Base-by-base conservation (phyloP, 2,113 vertebrate genomes). In the Trichechus manatus region DNA sequence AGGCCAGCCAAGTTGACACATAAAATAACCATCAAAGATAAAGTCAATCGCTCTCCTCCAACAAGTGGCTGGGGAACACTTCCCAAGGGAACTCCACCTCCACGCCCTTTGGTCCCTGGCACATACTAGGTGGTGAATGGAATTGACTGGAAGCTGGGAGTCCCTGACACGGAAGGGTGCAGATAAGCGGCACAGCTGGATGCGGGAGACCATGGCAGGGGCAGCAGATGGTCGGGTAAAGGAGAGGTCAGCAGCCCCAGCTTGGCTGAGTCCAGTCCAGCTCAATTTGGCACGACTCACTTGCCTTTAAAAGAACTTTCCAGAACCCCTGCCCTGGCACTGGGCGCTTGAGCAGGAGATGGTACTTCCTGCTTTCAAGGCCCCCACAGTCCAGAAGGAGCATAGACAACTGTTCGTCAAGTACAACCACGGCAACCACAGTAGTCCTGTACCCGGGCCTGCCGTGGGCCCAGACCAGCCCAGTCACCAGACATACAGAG, bases 191-290 rank as follows among this genome's bases (percentile, higher is more conserved):
- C 22, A 17, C 1, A 9, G 81, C 53, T 6, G 25, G 0, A 27
- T 3, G 61, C 22, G 0, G 0, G 68, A 17, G 39, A 42, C 2
- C 25, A 3, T 2, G 25, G 31, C 25, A 7, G 6, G 0, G 6
- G 5, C 2, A 0, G 23, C 14, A 0, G 23, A 7, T 1, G 70
- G 23, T 2, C 1, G 15, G 56, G 68, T 59, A 27, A 15, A 2
- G 75, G 31, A 4, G 13, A 53, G 50, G 13, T 36, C 3, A 5
- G 36, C 11, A 1, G 1, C 33, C 25, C n/a, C 20, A 0, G 1
- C 33, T 42, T 36, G 4, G 20, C 64, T 5, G 31, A 63, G 10
- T n/a, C 29, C 50, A 39, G 23, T 2, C 42, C 39, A 23, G 63
- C 11, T 78, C 68, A 39, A 36, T 10, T 4, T 33, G 17, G 75